A percentile compares a stretch with the other conserved stretches of the same genome.
phyloP scores from a whole-genome alignment of 2,113 vertebrate genomes.

The Eurypyga helias region DNA sequence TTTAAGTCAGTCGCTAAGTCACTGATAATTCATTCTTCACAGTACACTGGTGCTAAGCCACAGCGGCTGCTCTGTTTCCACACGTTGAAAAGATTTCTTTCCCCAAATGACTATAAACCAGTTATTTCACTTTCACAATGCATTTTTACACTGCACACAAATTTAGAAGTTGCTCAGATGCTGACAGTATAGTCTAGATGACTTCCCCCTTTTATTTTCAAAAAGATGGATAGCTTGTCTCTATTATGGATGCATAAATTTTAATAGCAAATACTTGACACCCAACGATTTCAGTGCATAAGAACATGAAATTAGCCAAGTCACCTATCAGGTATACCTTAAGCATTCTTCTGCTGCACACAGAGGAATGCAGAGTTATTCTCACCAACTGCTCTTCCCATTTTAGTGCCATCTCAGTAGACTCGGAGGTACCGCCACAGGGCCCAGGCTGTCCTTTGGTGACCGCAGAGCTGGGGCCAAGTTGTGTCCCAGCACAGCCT shows the following conservation, averaged over 20 bases:
- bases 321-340: not conserved
- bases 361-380: not conserved
- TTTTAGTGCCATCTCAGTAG: not conserved
- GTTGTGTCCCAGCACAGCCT: not conserved
- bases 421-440: not conserved
- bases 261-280: not conserved
- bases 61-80: conserved; percentile 36
- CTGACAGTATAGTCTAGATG: not conserved
- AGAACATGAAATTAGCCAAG: not conserved
- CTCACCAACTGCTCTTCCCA: not conserved
- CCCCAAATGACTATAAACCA: not conserved
- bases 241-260: not conserved
- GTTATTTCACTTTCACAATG: not conserved
- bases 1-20: not conserved
- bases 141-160: not conserved
- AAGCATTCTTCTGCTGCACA: not conserved
- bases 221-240: not conserved
- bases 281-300: not conserved
- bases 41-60: conserved; percentile 19
- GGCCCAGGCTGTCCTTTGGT: not conserved
- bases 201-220: not conserved
- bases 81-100: conserved; percentile 19
- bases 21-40: conserved; percentile 44
- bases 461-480: not conserved
- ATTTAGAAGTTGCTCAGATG: not conserved